Percentiles rank a stretch among this genome's conserved stretches.
Evolutionary conservation across 2,888 invertebrate species (phyloP).

Genomic region (Diogma glabrata): DNA sequence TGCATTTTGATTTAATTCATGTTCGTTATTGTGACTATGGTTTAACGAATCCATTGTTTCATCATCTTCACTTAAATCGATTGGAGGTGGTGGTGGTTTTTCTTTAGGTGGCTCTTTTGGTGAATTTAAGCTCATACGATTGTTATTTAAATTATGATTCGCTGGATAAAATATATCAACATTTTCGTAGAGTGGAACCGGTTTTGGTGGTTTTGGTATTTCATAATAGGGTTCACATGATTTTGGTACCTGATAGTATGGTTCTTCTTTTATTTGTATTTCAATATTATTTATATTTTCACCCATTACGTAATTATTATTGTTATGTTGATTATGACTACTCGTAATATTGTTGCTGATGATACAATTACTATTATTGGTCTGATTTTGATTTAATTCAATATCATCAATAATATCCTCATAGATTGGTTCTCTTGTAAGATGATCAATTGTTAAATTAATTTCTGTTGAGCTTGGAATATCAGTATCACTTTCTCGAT

Average conservation of each 20-base stretch:
- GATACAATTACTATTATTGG: constrained; percentile 25
- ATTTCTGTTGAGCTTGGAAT: constrained; percentile 16
- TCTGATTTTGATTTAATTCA: constrained; percentile 19
- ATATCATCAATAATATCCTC: constrained; percentile 31
- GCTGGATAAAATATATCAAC: constrained; percentile 41
- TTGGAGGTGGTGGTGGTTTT: constrained; percentile 74
- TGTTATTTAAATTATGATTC: background rate
- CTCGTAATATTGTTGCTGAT: constrained; percentile 26
- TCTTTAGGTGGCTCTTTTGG: constrained; percentile 65
- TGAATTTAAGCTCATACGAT: background rate
- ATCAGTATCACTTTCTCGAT: constrained; percentile 36
- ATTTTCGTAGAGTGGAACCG: constrained; percentile 48
- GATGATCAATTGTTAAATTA: background rate
- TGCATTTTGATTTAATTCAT: background rate
- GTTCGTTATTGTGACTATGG: constrained; percentile 19
- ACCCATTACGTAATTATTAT: no score
- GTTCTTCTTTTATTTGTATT: constrained; percentile 23
- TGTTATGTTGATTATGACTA: constrained; percentile 19
- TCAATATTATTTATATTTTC: constrained; percentile 23
- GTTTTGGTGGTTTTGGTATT: constrained; percentile 35
- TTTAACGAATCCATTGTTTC: constrained; percentile 14
- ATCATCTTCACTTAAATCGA: constrained; percentile 36
- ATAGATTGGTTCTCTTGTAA: constrained; percentile 35
- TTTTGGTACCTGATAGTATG: constrained; percentile 36
- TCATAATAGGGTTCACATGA: constrained; percentile 34